These are phyloP conservation scores for Sebastes minor DNA, from an alignment of 2,797 vertebrate genomes.

Conservation along the genomic window DNA sequence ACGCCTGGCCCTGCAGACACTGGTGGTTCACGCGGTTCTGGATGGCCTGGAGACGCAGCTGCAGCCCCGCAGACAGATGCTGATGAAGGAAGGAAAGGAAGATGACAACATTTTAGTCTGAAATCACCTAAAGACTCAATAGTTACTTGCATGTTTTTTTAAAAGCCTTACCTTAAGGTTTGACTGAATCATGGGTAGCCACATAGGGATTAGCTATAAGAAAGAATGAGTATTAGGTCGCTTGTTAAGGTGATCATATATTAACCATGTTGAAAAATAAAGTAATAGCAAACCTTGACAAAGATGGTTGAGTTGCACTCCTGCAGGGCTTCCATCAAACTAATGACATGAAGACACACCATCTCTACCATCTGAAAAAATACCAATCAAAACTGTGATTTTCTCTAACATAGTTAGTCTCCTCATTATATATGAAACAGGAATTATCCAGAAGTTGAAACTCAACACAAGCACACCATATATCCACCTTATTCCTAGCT, in stretches of 20 bases:
- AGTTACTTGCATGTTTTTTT: neutral
- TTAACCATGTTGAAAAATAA: neutral
- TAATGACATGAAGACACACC: slow-evolving; percentile 99
- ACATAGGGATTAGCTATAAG: slow-evolving; percentile 96
- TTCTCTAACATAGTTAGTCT: neutral
- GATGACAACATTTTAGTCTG: neutral
- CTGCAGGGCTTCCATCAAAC: slow-evolving; percentile 98
- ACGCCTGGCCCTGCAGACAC: slow-evolving; percentile 88
- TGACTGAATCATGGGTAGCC: slow-evolving; percentile 99
- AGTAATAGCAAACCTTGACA: slow-evolving; percentile 89
- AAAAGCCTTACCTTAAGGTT: slow-evolving; percentile 90
- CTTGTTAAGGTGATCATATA: neutral
- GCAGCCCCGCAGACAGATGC: slow-evolving; percentile 97
- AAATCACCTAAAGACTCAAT: neutral
- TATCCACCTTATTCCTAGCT: neutral
- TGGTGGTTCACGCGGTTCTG: slow-evolving; percentile 97
- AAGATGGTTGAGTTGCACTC: slow-evolving; percentile 99
- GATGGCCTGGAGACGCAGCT: slow-evolving; percentile 97
- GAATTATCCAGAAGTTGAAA: neutral
- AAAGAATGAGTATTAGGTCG: slow-evolving; percentile 13
- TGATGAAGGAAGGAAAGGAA: slow-evolving; percentile 50
- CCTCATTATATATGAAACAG: neutral
- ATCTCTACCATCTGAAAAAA: slow-evolving; percentile 95
- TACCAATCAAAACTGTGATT: neutral
- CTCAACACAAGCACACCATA: neutral